Evolutionary conservation across 1,140 invertebrate species (phyloP).

Genomic region (Diabrotica virgifera): DNA sequence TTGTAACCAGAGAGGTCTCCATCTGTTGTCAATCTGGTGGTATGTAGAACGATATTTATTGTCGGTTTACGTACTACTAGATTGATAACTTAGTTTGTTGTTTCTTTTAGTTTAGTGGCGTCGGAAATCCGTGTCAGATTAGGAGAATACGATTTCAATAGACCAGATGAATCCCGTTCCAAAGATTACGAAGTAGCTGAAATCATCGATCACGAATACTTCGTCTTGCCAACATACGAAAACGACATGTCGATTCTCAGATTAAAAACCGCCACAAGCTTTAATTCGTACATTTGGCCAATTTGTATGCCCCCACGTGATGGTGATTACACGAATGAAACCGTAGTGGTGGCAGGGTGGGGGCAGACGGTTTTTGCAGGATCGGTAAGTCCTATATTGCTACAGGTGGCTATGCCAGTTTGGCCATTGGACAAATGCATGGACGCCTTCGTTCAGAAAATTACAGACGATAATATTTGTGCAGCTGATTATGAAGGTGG

Average conservation of each 20-base stretch:
- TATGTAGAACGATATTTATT: too few species aligned
- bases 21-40: too few species aligned
- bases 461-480: conserved; percentile 66
- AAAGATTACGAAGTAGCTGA: conserved; percentile 63
- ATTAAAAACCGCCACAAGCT: conserved; percentile 63
- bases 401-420: conserved; percentile 76
- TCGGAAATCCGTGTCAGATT: conserved; percentile 67
- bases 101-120: conserved; percentile 49
- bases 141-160: conserved; percentile 75
- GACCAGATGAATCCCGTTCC: conserved; percentile 59
- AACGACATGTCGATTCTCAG: conserved; percentile 81
- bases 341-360: conserved; percentile 73
- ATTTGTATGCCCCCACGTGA: conserved; percentile 74
- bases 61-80: too few species aligned
- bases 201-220: conserved; percentile 63
- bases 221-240: conserved; percentile 61
- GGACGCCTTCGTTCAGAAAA: conserved; percentile 59
- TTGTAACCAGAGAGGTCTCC: too few species aligned
- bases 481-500: conserved; percentile 70
- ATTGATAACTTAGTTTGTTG: too few species aligned
- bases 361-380: conserved; percentile 66
- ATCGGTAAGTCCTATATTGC: conserved; percentile 63
- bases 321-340: conserved; percentile 59
- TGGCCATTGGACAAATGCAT: conserved; percentile 72
- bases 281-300: conserved; percentile 78